Percentiles rank a stretch among this genome's conserved stretches.
Conservation (phyloP, 2,113 vertebrate genomes). For the Triplophysa rosa region DNA sequence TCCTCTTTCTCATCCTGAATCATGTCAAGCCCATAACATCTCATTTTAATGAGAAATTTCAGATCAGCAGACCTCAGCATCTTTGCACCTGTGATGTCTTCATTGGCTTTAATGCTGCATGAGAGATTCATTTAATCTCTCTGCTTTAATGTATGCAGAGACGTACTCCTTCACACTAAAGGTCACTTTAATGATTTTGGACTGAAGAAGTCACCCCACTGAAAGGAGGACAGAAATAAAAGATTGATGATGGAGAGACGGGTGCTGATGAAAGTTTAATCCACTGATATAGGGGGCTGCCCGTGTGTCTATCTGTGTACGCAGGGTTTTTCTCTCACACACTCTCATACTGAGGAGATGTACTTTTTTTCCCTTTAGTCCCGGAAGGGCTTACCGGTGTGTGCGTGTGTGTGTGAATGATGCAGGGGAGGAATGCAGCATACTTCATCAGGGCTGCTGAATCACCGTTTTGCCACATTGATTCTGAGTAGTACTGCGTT, state of each 20-base stretch:
- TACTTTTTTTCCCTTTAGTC: slow-evolving; percentile 23
- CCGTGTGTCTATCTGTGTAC: background rate
- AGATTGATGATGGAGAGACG: slow-evolving; percentile 79
- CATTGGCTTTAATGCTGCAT: background rate
- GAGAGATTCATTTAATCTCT: background rate
- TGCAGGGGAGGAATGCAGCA: slow-evolving; percentile 25
- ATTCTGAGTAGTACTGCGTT: background rate
- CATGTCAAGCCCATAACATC: background rate
- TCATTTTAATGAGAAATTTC: slow-evolving; percentile 4
- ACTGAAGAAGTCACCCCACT: slow-evolving; percentile 51
- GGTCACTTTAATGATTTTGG: slow-evolving; percentile 66
- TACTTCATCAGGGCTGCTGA: slow-evolving; percentile 32
- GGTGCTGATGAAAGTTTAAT: slow-evolving; percentile 80
- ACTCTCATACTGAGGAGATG: slow-evolving; percentile 2
- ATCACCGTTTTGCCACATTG: slow-evolving; percentile 21
- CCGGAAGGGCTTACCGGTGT: background rate
- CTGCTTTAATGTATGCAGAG: slow-evolving; percentile 2
- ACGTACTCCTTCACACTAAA: slow-evolving; percentile 48
- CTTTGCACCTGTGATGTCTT: slow-evolving; percentile 18
- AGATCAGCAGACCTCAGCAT: slow-evolving; percentile 27
- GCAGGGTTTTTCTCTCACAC: background rate
- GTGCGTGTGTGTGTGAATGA: slow-evolving; percentile 22
- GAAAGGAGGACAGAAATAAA: slow-evolving; percentile 67
- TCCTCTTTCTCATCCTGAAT: background rate
- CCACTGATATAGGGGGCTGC: slow-evolving; percentile 57